Evolutionary conservation across 1,140 invertebrate species (phyloP).

Genomic region (Whitmania pigra): DNA sequence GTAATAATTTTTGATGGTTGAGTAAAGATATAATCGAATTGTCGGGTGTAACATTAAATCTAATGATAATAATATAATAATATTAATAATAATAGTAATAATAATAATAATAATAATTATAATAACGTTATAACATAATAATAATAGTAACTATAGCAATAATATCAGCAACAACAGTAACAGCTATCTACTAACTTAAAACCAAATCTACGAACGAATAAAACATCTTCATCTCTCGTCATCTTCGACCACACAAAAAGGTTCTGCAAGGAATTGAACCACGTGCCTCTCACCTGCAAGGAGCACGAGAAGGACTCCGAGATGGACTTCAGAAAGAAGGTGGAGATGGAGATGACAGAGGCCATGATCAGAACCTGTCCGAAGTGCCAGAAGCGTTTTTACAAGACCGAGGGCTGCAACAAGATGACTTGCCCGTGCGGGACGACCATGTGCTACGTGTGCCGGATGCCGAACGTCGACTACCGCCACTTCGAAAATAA

Average conservation of each 20-base stretch:
- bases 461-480: constrained; percentile 47
- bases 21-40: too few species aligned
- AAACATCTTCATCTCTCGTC: constrained; percentile 21
- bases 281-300: constrained; percentile 52
- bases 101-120: constrained; percentile 2
- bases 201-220: too few species aligned
- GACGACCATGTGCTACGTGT: constrained; percentile 57
- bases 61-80: constrained; percentile 14
- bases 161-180: neutral
- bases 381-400: constrained; percentile 49
- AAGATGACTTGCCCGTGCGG: constrained; percentile 59
- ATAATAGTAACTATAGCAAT: neutral
- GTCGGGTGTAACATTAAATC: neutral
- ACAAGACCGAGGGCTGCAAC: constrained; percentile 57
- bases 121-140: neutral
- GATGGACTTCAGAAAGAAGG: constrained; percentile 46
- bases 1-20: too few species aligned
- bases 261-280: constrained; percentile 51
- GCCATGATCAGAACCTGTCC: constrained; percentile 53
- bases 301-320: constrained; percentile 50
- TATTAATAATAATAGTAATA: neutral
- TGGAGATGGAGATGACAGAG: constrained; percentile 56
- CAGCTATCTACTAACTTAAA: too few species aligned
- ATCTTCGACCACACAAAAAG: too few species aligned
- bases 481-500: constrained; percentile 49